phyloP scores from a whole-genome alignment of 2,888 invertebrate genomes.

The Lagria hirta region DNA sequence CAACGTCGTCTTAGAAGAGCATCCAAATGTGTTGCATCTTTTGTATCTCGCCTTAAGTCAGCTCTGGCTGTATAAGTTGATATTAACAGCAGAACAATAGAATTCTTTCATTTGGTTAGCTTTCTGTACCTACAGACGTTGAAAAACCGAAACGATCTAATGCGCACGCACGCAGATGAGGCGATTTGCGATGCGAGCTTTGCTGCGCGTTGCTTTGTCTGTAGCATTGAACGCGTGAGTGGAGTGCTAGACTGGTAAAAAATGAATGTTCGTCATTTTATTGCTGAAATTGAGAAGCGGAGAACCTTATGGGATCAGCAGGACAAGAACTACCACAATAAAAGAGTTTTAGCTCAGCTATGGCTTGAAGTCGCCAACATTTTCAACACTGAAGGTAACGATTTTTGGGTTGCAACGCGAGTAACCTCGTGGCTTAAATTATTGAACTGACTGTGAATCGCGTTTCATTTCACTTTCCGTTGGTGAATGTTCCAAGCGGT shows the following conservation, averaged over 20 bases:
- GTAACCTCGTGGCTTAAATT: too few species aligned
- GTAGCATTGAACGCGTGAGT: constrained; percentile 5
- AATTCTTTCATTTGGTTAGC: too few species aligned
- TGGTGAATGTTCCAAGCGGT: not conserved
- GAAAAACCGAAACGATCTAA: too few species aligned
- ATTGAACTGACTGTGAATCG: too few species aligned
- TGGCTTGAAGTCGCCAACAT: constrained; percentile 12
- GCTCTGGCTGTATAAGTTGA: too few species aligned
- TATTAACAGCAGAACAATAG: too few species aligned
- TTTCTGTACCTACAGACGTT: too few species aligned
- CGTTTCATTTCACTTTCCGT: constrained; percentile 2
- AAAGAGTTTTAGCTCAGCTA: constrained; percentile 3
- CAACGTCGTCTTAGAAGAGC: too few species aligned
- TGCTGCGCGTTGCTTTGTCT: too few species aligned
- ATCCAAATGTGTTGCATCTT: too few species aligned
- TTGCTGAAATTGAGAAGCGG: constrained; percentile 13
- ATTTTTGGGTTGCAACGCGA: not conserved
- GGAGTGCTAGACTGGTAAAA: not conserved
- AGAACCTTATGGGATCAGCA: constrained; percentile 17
- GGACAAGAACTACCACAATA: constrained; percentile 12
- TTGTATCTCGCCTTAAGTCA: too few species aligned
- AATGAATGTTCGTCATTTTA: constrained; percentile 11
- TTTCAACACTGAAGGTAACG: constrained; percentile 18
- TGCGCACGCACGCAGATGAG: constrained; percentile 10
- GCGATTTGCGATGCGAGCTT: constrained; percentile 15